phyloP scores from a whole-genome alignment of 2,113 vertebrate genomes.

The Speoplatyrhinus poulsoni region DNA sequence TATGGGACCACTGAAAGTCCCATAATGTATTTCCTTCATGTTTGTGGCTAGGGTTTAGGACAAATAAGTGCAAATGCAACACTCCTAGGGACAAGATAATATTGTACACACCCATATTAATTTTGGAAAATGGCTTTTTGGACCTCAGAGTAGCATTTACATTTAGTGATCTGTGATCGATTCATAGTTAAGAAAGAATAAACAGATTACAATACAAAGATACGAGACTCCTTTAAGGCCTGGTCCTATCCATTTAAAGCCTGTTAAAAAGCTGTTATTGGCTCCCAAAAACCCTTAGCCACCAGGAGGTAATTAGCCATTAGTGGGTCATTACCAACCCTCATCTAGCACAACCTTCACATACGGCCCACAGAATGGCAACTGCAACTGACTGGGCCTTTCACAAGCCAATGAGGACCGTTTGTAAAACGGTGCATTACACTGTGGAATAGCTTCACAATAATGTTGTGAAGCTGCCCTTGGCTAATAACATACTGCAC shows the following conservation, averaged over 20 bases:
- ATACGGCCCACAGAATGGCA: slow-evolving; percentile 69
- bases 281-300: slow-evolving; percentile 51
- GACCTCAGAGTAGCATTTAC: slow-evolving; percentile 54
- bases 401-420: slow-evolving; percentile 4
- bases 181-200: slow-evolving; percentile 42
- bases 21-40: no score
- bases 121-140: slow-evolving; percentile 65
- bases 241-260: slow-evolving; percentile 52
- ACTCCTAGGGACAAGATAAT: slow-evolving; percentile 50
- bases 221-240: slow-evolving; percentile 29
- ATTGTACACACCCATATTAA: slow-evolving; percentile 46
- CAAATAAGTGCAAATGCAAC: neutral
- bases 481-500: slow-evolving; percentile 46
- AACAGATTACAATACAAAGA: slow-evolving; percentile 29
- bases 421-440: slow-evolving; percentile 41
- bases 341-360: slow-evolving; percentile 76
- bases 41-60: no score
- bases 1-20: no score
- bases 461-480: slow-evolving; percentile 47
- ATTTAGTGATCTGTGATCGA: slow-evolving; percentile 55
- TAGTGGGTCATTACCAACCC: slow-evolving; percentile 67
- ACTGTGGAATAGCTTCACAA: neutral
- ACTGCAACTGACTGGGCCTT: slow-evolving; percentile 49
- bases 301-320: slow-evolving; percentile 73
- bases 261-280: slow-evolving; percentile 52